Conservation (phyloP, 2,888 invertebrate genomes). For the Cepaea hortensis region DNA sequence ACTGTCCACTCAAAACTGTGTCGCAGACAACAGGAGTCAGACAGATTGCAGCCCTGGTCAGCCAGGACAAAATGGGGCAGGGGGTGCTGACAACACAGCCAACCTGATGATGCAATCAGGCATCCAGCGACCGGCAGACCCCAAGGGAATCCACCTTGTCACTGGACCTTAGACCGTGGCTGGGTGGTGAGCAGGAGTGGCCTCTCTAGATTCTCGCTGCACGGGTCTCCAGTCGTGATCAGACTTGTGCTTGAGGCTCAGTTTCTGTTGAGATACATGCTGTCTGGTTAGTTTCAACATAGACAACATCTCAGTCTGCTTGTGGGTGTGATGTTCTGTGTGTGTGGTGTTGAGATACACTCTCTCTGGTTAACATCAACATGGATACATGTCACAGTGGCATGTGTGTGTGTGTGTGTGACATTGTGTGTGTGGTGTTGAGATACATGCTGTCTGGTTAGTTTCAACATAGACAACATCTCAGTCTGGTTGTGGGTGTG, state of each 20-base stretch:
- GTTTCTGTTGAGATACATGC: conserved; percentile 44
- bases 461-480: too few species aligned
- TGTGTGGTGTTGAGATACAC: too few species aligned
- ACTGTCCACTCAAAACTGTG: conserved; percentile 2
- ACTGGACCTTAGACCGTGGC: conserved; percentile 30
- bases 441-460: too few species aligned
- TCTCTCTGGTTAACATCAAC: too few species aligned
- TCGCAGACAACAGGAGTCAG: conserved; percentile 18
- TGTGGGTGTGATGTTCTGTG: too few species aligned
- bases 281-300: conserved; percentile 30
- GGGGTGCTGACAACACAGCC: conserved; percentile 1
- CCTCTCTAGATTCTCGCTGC: conserved; percentile 46
- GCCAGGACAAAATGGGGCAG: conserved; percentile 1
- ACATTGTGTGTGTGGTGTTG: too few species aligned
- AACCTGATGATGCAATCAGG: conserved; percentile 1
- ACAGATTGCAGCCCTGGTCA: conserved; percentile 31
- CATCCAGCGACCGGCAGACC: conserved; percentile 44
- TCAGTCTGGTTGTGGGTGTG: too few species aligned
- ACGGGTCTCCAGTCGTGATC: conserved; percentile 50
- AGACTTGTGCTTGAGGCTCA: conserved; percentile 44
- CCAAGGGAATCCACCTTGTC: conserved; percentile 40
- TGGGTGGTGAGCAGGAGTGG: conserved; percentile 9
- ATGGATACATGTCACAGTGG: too few species aligned
- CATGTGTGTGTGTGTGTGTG: too few species aligned
- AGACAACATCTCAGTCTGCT: too few species aligned